Base-by-base conservation (phyloP, 2,797 vertebrate species). In the Pogonophryne albipinna region DNA sequence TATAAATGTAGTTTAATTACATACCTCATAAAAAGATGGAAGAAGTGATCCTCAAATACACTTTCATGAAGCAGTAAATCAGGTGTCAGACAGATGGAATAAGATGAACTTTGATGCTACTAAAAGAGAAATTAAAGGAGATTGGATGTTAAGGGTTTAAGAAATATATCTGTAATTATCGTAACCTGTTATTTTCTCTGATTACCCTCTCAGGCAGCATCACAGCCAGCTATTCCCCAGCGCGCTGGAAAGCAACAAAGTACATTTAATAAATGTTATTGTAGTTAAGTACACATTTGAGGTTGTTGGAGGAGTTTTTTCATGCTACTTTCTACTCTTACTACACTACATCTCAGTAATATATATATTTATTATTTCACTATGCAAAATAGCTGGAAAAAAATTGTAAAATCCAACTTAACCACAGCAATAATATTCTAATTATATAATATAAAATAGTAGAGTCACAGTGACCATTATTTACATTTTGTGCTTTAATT, bases 211-310 rank as follows among this genome's bases (percentile, higher is more conserved):
- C 31, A 27, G 4, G 4, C 71, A 70, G 60, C 60, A 49, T 56
- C 27, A 57, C 42, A 69, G 50, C 38, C 50, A 76, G 57, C 57
- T 63, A 42, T 55, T 65, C 19, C 72, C 56, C 53, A 27, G 47
- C 63, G 50, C 19, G 50, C 10, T 20, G 10, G 19, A 52, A 52
- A 11, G 11, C 20, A 13, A 56, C 27, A 16, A 19, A 13, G 13
- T 12, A 19, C 56, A 38, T 59, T 59, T n/a, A 42, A 12, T 59
- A 6, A 42, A 11, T 23, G 14, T 53, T 6, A 23, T 51, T 16
- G 34, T 27, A 27, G 23, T 27, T 27, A 27, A 27, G 23, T 9
- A 38, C 7, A 38, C 34, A 38, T 38, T 38, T 38, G 34, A 49
- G 47, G 13, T 38, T 49, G 13, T 38, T 49, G 9, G 7, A n/a